Percentiles rank a stretch among this genome's conserved stretches.
Conservation (phyloP, 2,113 vertebrate species). For the Pelmatolapia mariae region DNA sequence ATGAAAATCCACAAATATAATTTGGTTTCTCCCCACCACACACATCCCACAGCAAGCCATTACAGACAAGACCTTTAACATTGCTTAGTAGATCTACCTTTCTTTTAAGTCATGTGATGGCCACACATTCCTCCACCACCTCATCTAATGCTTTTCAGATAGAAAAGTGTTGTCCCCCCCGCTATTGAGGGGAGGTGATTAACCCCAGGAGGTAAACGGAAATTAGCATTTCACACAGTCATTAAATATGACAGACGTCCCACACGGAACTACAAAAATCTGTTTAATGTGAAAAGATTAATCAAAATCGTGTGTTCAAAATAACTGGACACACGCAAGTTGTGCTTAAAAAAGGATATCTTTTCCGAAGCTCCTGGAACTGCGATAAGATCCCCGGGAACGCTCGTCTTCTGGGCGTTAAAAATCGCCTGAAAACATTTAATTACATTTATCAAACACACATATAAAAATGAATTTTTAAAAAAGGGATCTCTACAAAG, state of each 20-base stretch:
- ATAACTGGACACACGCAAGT: not conserved
- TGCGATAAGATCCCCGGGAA: constrained; percentile 73
- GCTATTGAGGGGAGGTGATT: not conserved
- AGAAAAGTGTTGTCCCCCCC: not conserved
- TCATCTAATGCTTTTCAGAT: constrained; percentile 8
- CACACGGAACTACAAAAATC: not conserved
- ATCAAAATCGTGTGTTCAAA: not conserved
- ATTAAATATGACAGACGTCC: not conserved
- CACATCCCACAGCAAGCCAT: not conserved
- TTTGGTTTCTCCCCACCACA: not conserved
- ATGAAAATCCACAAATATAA: not conserved
- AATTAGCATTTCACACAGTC: not conserved
- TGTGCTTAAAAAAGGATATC: constrained; percentile 70
- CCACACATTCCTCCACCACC: not conserved
- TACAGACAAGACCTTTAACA: constrained; percentile 23
- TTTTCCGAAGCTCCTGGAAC: constrained; percentile 78
- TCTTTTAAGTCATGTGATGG: constrained; percentile 19
- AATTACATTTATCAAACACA: not conserved
- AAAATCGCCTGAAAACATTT: constrained; percentile 64
- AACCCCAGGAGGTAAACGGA: not conserved
- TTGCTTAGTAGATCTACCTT: not conserved
- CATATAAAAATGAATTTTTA: not conserved
- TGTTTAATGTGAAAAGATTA: not conserved
- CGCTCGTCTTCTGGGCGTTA: constrained; percentile 74
- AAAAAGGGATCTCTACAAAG: not conserved